Evolutionary conservation across 2,113 vertebrate genomes (phyloP), one percentile per base, ranked within the genome.

Genomic region (Pteronura brasiliensis): DNA sequence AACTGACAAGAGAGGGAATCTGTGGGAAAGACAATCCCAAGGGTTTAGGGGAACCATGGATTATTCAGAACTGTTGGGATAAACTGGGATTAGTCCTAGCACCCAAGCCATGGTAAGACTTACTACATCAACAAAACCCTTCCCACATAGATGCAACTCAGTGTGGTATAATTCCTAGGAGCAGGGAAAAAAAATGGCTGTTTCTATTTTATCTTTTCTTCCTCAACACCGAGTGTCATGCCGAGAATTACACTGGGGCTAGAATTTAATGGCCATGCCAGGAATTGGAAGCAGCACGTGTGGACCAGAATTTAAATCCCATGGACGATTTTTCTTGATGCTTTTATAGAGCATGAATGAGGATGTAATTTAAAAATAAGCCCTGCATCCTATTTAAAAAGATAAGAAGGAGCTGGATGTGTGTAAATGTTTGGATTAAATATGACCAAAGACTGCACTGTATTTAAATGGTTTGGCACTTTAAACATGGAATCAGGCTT

Each of bases 281-380:
- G 82, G 85, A 95, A 96, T 88, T 77, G 74, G 83, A 97, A 96
- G 44, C 52, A 86, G 67, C 95, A 96, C 88, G 67, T 82, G 20
- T 79, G 71, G 97, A 88, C 97, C 31, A 27, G 91, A 52, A 93
- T 97, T 93, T 97, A 95, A 88, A 98, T 95, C 83, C 36, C 4
- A 6, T 6, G 76, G 87, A 92, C 1, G 18, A 25, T 34, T 85
- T 61, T 90, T 97, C 49, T 92, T 89, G 52, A 89, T 87, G 57
- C 52, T 93, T 71, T 39, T 90, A 96, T 12, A 29, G 65, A 91
- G 80, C 11, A 61, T 89, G 12, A 98, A 97, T 34, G 95, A 71
- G 44, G 93, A 76, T 39, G 49, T 65, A 57, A 96, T 96, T 98
- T 81, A 95, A 98, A 98, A 98, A 98, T 79, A 96, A 98, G 97